Evolutionary conservation across 2,888 invertebrate genomes (phyloP).

Genomic region (Caprella mutica): DNA sequence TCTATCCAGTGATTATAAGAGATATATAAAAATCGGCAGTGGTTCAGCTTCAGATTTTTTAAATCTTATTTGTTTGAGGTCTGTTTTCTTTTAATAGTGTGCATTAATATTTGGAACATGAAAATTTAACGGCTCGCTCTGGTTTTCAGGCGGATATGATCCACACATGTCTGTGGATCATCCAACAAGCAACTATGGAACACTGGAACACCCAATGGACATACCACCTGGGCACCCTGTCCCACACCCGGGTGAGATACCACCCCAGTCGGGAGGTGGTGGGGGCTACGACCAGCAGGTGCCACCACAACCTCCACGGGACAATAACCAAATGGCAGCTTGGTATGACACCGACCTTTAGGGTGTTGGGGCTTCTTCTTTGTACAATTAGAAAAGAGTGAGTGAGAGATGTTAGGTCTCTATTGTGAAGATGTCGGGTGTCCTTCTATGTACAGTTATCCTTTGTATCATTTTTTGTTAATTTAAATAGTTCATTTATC

Average conservation of each 20-base stretch:
- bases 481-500: too few relatives aligned
- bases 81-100: too few relatives aligned
- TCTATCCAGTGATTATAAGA: too few relatives aligned
- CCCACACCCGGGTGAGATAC: conserved; percentile 66
- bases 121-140: too few relatives aligned
- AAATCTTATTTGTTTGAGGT: too few relatives aligned
- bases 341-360: conserved; percentile 96
- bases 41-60: too few relatives aligned
- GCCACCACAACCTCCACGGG: conserved; percentile 59
- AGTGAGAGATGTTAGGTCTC: too few relatives aligned
- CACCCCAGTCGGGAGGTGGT: conserved; percentile 45
- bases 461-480: too few relatives aligned
- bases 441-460: too few relatives aligned
- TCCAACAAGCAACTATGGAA: conserved; percentile 73
- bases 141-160: conserved; percentile 67
- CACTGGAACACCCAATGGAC: conserved; percentile 76
- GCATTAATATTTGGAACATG: too few relatives aligned
- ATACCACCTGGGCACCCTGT: conserved; percentile 48
- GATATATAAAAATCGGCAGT: too few relatives aligned
- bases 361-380: conserved; percentile 1
- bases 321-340: conserved; percentile 74
- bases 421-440: too few relatives aligned
- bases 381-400: not conserved
- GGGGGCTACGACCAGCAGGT: conserved; percentile 60
- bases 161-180: conserved; percentile 86